These are phyloP conservation scores for Pseudoips prasinana DNA, from an alignment of 2,888 invertebrate species.

Conservation along the genomic window DNA sequence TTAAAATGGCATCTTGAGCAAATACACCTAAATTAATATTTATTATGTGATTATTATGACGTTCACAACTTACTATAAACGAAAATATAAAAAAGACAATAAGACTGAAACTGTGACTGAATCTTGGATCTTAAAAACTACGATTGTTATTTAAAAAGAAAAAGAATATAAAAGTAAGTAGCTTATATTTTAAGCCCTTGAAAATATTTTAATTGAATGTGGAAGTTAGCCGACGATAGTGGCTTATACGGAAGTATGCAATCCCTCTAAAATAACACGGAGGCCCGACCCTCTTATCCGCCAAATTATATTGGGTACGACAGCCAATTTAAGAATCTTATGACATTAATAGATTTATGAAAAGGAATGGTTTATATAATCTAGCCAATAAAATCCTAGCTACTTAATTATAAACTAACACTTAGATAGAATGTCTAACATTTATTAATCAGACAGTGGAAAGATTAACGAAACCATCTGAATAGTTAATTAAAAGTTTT, in stretches of 20 bases:
- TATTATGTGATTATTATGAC: conserved; percentile 37
- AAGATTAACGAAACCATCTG: too few species aligned
- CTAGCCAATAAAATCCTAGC: too few species aligned
- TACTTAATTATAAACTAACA: too few species aligned
- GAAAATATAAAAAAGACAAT: conserved; percentile 21
- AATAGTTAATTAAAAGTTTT: too few species aligned
- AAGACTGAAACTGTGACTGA: conserved; percentile 13
- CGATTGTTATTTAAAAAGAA: conserved; percentile 13
- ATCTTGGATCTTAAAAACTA: conserved; percentile 19
- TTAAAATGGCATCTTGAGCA: conserved; percentile 78
- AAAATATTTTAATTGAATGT: too few species aligned
- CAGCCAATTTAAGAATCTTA: conserved; percentile 12
- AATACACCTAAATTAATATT: conserved; percentile 53
- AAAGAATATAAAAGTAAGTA: conserved; percentile 13
- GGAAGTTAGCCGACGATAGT: too few species aligned
- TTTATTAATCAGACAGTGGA: too few species aligned
- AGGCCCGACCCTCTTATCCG: conserved; percentile 7
- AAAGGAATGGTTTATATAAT: conserved; percentile 24
- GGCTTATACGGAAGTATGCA: too few species aligned
- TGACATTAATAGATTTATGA: conserved; percentile 13
- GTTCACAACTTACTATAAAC: conserved; percentile 10
- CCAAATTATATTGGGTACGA: conserved; percentile 6
- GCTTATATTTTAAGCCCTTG: too few species aligned
- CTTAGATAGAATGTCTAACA: too few species aligned
- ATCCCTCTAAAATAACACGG: conserved; percentile 20